Conservation (phyloP, 2,113 vertebrate genomes). For the Marmota monax region DNA sequence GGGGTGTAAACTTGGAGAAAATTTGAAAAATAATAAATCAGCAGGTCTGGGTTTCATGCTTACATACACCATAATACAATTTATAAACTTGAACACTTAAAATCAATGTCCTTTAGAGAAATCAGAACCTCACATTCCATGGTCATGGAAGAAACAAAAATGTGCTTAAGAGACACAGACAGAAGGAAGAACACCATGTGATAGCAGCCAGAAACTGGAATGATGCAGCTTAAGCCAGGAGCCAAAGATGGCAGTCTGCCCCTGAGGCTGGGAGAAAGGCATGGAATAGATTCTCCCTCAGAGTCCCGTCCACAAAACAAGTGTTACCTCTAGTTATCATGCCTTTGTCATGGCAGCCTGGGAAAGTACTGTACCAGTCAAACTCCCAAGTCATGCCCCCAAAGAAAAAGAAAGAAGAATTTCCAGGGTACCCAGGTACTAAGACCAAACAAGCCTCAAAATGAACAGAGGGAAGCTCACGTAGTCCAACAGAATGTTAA, state of each 20-base stretch:
- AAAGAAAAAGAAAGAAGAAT: neutral
- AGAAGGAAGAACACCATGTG: neutral
- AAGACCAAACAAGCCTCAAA: neutral
- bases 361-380: neutral
- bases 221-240: neutral
- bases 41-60: conserved; percentile 10
- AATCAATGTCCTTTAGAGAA: conserved; percentile 4
- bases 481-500: neutral
- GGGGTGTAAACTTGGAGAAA: conserved; percentile 7
- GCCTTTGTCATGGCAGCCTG: neutral
- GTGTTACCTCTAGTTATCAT: no score
- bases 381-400: neutral
- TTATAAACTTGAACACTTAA: conserved; percentile 37
- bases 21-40: conserved; percentile 16
- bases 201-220: fast-evolving
- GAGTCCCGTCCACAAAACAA: no score
- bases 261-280: neutral
- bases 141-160: neutral
- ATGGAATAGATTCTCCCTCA: neutral
- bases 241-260: no score
- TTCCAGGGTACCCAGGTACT: neutral
- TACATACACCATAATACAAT: neutral
- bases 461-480: neutral
- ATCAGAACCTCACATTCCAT: neutral
- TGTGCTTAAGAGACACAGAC: neutral